phyloP scores from a whole-genome alignment of 2,888 invertebrate genomes.

The Drosophila gaucha region DNA sequence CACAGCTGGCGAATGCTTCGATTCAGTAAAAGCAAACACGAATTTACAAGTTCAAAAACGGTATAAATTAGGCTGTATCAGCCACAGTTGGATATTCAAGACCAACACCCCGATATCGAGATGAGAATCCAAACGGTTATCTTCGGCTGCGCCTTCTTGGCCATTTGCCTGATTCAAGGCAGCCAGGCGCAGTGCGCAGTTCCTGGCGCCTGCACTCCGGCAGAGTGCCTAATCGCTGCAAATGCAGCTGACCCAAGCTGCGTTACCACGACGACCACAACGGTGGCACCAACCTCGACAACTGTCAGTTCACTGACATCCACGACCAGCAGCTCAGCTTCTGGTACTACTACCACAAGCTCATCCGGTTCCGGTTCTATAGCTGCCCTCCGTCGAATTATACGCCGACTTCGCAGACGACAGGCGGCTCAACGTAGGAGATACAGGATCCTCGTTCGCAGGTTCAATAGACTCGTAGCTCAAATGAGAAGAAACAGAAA shows the following conservation, averaged over 20 bases:
- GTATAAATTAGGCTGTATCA: slow-evolving; percentile 9
- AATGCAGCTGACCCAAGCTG: slow-evolving; percentile 2
- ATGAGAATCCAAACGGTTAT: slow-evolving; percentile 20
- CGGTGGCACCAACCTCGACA: neutral
- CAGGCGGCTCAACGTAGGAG: neutral
- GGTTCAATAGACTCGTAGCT: no score
- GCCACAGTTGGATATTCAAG: neutral
- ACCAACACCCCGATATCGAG: neutral
- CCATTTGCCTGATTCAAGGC: slow-evolving; percentile 5
- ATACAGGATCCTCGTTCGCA: neutral
- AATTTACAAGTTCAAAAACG: neutral
- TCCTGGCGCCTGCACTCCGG: neutral
- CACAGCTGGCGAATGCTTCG: slow-evolving; percentile 7
- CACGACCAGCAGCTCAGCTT: neutral
- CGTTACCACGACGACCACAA: neutral
- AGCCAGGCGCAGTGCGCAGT: neutral
- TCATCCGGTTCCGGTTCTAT: neutral
- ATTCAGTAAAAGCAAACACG: neutral
- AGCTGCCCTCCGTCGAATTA: neutral
- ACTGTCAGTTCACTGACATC: neutral
- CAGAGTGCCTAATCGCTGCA: neutral
- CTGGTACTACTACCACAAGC: neutral
- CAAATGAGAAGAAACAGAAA: neutral
- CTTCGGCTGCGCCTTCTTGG: slow-evolving; percentile 21
- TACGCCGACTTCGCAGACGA: neutral